Conservation (phyloP, 1,140 invertebrate species). For the Drosophila setifemur region DNA sequence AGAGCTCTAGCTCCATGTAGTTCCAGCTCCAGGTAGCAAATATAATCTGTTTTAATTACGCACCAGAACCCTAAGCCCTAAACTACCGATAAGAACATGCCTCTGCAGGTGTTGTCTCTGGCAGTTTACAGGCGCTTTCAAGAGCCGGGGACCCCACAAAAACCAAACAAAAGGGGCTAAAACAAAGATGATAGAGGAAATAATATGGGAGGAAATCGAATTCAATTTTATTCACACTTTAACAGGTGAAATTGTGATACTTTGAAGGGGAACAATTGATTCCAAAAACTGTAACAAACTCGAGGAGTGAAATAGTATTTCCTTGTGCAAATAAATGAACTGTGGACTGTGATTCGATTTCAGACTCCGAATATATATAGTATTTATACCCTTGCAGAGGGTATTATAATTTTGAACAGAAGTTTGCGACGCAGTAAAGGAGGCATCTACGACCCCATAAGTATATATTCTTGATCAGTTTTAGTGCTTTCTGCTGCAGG, state of each 20-base stretch:
- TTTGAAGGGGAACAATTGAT: not conserved
- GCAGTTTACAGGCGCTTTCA: conserved; percentile 64
- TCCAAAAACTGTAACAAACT: not conserved
- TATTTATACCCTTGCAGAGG: too few relatives aligned
- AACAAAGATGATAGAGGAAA: too few relatives aligned
- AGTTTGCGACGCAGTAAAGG: too few relatives aligned
- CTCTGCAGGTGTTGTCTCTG: conserved; percentile 62
- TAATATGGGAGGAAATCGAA: conserved; percentile 14
- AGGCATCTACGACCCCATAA: too few relatives aligned
- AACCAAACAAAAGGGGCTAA: not conserved
- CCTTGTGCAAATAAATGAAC: too few relatives aligned
- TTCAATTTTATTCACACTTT: conserved; percentile 34
- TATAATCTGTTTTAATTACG: conserved; percentile 74
- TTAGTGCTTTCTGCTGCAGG: too few relatives aligned
- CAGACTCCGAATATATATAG: too few relatives aligned
- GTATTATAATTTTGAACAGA: too few relatives aligned
- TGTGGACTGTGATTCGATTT: too few relatives aligned
- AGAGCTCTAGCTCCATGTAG: not conserved
- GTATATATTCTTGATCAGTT: too few relatives aligned
- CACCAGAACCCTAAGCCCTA: not conserved
- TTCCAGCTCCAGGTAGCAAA: conserved; percentile 39
- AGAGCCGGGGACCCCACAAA: conserved; percentile 30
- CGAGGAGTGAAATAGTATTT: too few relatives aligned
- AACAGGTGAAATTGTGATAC: not conserved
- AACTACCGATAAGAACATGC: conserved; percentile 26